Evolutionary conservation across 2,888 invertebrate genomes (phyloP).

Genomic region (Cerastis leucographa): DNA sequence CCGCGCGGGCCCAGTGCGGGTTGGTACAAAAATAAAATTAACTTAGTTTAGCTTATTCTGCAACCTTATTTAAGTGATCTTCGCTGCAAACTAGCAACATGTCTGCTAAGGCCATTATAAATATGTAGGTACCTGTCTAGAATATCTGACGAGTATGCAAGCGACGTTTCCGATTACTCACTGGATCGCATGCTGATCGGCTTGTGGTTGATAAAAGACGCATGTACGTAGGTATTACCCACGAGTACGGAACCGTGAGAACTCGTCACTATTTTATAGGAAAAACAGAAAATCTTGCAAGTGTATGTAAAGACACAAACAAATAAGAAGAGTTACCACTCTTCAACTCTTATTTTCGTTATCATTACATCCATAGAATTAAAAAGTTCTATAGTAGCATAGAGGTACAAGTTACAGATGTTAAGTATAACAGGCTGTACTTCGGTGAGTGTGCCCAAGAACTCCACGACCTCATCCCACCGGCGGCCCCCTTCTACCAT

Average conservation of each 20-base stretch:
- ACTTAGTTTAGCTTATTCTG: too few relatives aligned
- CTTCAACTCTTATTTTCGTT: not conserved
- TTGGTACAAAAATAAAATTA: too few relatives aligned
- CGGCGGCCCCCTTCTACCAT: too few relatives aligned
- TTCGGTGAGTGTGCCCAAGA: too few relatives aligned
- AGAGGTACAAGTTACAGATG: too few relatives aligned
- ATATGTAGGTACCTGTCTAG: not conserved
- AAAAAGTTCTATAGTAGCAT: too few relatives aligned
- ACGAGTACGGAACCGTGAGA: constrained; percentile 41
- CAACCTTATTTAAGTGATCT: not conserved
- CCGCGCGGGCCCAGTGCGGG: too few relatives aligned
- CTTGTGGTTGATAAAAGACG: constrained; percentile 5
- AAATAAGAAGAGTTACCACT: not conserved
- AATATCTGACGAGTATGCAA: constrained; percentile 20
- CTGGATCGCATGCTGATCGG: constrained; percentile 8
- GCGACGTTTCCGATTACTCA: constrained; percentile 38
- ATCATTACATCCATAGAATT: not conserved
- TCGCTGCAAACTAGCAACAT: not conserved
- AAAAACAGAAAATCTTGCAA: not conserved
- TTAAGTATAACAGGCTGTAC: too few relatives aligned
- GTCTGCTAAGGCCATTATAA: not conserved
- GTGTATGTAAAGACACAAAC: not conserved
- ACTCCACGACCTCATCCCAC: too few relatives aligned
- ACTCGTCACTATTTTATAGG: constrained; percentile 6
- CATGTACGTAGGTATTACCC: not conserved